A percentile compares a stretch with the other conserved stretches of the same genome.
phyloP scores from a whole-genome alignment of 2,797 vertebrate genomes.

The Myotis daubentonii region DNA sequence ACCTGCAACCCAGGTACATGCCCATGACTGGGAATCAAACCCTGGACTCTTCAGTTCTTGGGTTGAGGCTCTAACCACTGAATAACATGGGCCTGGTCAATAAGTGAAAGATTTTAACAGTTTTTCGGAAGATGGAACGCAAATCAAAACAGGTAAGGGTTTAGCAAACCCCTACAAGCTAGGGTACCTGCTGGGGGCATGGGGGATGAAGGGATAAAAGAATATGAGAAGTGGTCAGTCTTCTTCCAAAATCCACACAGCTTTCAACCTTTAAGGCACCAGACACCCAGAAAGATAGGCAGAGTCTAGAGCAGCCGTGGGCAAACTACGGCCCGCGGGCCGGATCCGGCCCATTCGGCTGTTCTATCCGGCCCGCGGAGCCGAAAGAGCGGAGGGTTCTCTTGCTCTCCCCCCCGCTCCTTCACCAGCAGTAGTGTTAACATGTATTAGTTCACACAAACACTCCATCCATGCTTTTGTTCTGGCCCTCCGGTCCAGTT shows the following conservation, averaged over 20 bases:
- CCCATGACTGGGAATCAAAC: neutral
- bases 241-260: neutral
- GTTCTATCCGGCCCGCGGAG: no score
- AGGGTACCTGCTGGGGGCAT: neutral
- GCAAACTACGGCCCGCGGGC: no score
- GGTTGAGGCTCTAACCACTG: neutral
- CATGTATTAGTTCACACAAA: no score
- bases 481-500: no score
- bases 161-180: neutral
- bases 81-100: neutral
- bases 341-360: no score
- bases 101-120: neutral
- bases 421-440: no score
- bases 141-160: neutral
- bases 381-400: no score
- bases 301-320: neutral
- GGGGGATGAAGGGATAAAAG: neutral
- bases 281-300: neutral
- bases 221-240: neutral
- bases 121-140: neutral
- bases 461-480: no score
- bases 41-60: neutral
- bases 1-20: neutral
- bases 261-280: neutral
- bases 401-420: no score